Evolutionary conservation across 2,113 vertebrate genomes (phyloP), one percentile per base, ranked within the genome.

Genomic region (Tragelaphus imberbis): DNA sequence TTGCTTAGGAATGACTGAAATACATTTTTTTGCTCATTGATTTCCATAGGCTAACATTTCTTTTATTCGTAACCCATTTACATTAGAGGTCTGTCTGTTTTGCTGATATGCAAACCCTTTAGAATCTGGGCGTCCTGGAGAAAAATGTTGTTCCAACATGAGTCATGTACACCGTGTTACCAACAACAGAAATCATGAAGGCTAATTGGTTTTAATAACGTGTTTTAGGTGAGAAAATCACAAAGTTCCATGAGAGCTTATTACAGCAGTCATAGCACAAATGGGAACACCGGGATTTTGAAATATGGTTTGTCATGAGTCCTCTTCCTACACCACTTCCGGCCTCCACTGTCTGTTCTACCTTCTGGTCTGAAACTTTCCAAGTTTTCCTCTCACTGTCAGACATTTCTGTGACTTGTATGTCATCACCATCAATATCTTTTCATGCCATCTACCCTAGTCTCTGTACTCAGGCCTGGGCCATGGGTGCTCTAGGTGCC

Each of bases 1-100:
- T n/a, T 91, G 36, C 27, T 96, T 94, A 91, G 44, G 92, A 94
- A 65, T 87, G 28, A 95, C 90, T 59, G 49, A 95, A 95, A 56
- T 75, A 75, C 6, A 10, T 71, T 36, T 86, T 89, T 95, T 90
- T 90, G 65, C n/a, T 88, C 68, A 89, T 65, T 86, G 61, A 81
- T 87, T 97, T 93, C 47, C 49, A 82, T 86, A 91, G 91, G 25
- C 40, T 40, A 79, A 53, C 4, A 89, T 30, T 84, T 94, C 36
- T 84, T 95, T 96, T 91, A 93, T 68, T 92, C n/a, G 17, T 25
- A 90, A 89, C 9, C 44, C 33, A 56, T 58, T 92, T 79, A 33
- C 14, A 71, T 71, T 56, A 61, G 51, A 80, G 53, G 59, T 86
- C 40, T 87, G 53, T 82, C 58, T 84, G 25, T 61, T 94, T 90